A percentile compares a stretch with the other conserved stretches of the same genome.
phyloP scores from a whole-genome alignment of 2,113 vertebrate species.

The Brachyistius frenatus region DNA sequence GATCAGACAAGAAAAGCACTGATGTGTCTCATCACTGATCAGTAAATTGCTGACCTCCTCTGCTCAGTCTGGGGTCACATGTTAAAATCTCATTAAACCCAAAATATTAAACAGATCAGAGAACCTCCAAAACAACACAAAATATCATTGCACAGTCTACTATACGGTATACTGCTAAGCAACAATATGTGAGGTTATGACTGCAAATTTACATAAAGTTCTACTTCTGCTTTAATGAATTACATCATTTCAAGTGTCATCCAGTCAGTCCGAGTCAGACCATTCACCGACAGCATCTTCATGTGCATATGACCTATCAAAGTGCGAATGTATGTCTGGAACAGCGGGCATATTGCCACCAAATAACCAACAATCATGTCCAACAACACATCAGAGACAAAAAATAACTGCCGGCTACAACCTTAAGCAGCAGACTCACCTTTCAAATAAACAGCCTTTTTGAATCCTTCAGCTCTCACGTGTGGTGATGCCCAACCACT shows the following conservation, averaged over 20 bases:
- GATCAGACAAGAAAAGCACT: not conserved
- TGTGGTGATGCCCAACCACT: slow-evolving; percentile 21
- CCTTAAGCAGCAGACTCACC: slow-evolving; percentile 46
- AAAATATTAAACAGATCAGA: not conserved
- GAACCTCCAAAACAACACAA: no score
- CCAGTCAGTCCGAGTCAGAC: not conserved
- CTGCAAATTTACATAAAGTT: not conserved
- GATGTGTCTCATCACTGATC: not conserved
- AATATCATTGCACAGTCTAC: no score
- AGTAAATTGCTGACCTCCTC: not conserved
- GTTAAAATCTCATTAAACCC: not conserved
- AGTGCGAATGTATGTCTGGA: not conserved
- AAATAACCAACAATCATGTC: not conserved
- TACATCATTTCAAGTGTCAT: not conserved
- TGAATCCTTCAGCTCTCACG: slow-evolving; percentile 42
- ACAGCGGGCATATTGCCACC: not conserved
- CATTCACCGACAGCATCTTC: slow-evolving; percentile 2
- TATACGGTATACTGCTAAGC: no score
- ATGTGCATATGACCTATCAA: not conserved
- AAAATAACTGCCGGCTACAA: not conserved
- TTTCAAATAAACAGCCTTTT: slow-evolving; percentile 34
- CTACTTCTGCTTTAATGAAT: slow-evolving; percentile 5
- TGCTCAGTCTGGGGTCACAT: no score
- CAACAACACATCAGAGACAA: not conserved
- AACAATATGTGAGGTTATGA: no score